These are phyloP conservation scores for Psilopsiagon aymara DNA, from an alignment of 2,113 vertebrate genomes.

Conservation along the genomic window DNA sequence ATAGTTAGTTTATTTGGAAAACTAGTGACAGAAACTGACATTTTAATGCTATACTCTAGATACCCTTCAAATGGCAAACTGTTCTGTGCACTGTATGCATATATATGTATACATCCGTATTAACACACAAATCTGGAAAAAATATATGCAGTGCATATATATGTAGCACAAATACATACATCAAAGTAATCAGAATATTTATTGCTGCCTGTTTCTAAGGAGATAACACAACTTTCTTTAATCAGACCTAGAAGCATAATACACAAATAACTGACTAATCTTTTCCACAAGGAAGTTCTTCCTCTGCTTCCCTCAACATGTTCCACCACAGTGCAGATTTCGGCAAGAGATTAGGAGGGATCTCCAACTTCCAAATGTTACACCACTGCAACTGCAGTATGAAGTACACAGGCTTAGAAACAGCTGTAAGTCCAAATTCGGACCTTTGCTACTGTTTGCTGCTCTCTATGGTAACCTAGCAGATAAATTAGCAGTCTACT, in stretches of 20 bases:
- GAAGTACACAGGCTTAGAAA: neutral
- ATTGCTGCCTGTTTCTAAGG: neutral
- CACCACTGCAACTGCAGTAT: neutral
- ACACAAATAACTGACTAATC: constrained; percentile 1
- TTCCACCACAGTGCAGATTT: neutral
- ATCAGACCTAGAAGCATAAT: neutral
- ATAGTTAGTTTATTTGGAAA: neutral
- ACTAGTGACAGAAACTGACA: neutral
- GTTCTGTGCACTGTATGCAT: neutral
- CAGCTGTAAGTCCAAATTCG: neutral
- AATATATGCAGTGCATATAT: neutral
- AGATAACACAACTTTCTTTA: neutral
- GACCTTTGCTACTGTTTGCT: neutral
- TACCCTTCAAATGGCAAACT: neutral
- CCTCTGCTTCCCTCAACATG: neutral
- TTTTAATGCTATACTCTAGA: neutral
- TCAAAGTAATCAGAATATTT: neutral
- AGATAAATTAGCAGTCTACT: neutral
- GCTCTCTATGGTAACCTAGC: neutral
- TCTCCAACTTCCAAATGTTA: neutral
- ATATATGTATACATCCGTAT: accelerated
- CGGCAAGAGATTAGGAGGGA: neutral
- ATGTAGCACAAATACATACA: neutral
- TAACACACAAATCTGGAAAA: neutral
- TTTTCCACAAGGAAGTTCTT: neutral